Evolutionary conservation across 2,113 vertebrate genomes (phyloP), one percentile per base, ranked within the genome.

Genomic region (Propithecus coquereli): DNA sequence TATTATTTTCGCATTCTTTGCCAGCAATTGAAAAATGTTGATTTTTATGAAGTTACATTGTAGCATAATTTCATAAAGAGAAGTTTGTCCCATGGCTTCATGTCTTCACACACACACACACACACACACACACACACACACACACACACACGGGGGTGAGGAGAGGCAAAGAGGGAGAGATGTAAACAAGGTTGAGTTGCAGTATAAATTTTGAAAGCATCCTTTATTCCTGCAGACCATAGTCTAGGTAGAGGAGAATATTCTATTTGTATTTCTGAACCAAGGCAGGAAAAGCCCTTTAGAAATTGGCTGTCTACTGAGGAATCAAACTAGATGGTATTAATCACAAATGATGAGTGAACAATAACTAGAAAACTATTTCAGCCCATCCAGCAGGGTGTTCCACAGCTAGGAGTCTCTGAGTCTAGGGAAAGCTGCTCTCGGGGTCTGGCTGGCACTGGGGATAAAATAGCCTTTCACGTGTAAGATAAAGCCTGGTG

Each of bases 211-310:
- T 79, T 84, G 45, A 90, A 95, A 86, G 32, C 43, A 34, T 20
- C 9, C 17, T 94, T 61, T 45, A n/a, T 88, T 71, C 50, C 30
- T 95, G 9, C 0, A 90, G 34, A 87, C 47, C 2, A 23, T 23
- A 83, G 73, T 71, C 32, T 47, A n/a, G 30, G 50, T 5, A 40
- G 45, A 73, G 23, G 0, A 73, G 88, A 91, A 16, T 68, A 61
- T 93, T 97, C 85, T n/a, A 6, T 95, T 66, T 94, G 10, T 93
- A 59, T 30, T 93, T 61, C 79, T 94, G 52, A 93, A 13, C 2
- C 27, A 20, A 61, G 81, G 20, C 14, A 74, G 80, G 43, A 23
- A 80, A 32, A 92, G 8, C 9, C 94, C 27, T 83, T 32, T 89
- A 89, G 34, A 73, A 40, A 11, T 0, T 63, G 22, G 10, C 9